Evolutionary conservation across 2,888 invertebrate species (phyloP), one percentile per base, ranked within the genome.

Genomic region (Eristalis arbustorum): DNA sequence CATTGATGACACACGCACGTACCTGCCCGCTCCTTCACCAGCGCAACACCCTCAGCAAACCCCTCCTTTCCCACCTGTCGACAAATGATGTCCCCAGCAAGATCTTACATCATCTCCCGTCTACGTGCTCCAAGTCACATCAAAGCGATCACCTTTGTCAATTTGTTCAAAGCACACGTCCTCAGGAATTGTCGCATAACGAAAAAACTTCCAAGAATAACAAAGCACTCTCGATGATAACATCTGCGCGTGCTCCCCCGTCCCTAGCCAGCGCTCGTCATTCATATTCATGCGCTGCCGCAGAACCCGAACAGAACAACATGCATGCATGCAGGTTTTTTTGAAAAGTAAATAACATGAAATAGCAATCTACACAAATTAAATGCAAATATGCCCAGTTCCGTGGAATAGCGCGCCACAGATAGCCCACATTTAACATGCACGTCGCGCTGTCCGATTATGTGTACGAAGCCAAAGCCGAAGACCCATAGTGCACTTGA

Each of bases 311-410:
- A 13, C 37, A 37, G 37, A 37, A 13, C 11, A 13, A 31, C 10
- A 31, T 37, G 37, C 37, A 11, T 37, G 37, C 37, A 37, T 37
- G 13, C 37, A 37, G 31, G 31, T 13, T 13, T 37, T n/a, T 25
- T 37, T 13, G 13, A 37, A 37, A 13, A 37, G 37, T 49, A 49
- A 49, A 49, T 49, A 49, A 49, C 49, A 63, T 56, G 61, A 76
- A 68, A 73, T 63, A 64, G 13, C 18, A 63, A 72, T 63, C 72
- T 71, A 71, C 66, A 84, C 69, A 84, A 84, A 84, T 84, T 80
- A 84, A 72, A 84, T 80, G 84, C 84, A 84, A 84, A 84, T 84
- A 76, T 76, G 18, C 84, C 18, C n/a, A 84, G 76, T 80, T 84
- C 80, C 49, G 62, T 3, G 71, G 80, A 84, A 80, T 62, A 80